Conservation (phyloP, 2,888 invertebrate species). For the Drosophila conformis region DNA sequence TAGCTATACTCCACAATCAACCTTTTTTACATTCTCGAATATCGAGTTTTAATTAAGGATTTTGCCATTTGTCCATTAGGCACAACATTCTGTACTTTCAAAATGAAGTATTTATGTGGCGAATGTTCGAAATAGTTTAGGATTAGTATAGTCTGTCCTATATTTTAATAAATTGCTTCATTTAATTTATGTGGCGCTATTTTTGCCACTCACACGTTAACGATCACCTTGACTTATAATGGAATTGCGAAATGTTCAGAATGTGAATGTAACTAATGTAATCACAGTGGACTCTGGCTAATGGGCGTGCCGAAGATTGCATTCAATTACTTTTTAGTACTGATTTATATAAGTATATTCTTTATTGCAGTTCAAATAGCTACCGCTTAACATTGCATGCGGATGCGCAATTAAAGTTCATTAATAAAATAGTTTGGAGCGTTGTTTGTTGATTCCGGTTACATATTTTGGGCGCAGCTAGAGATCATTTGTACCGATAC, state of each 20-base stretch:
- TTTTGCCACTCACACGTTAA: neutral
- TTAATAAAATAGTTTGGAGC: conserved; percentile 10
- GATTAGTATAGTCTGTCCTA: neutral
- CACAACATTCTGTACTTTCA: too few relatives aligned
- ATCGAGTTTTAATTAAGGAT: too few relatives aligned
- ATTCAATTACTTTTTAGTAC: neutral
- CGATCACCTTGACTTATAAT: neutral
- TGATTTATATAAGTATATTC: neutral
- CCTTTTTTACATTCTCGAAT: too few relatives aligned
- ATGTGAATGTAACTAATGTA: neutral
- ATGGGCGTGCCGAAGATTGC: neutral
- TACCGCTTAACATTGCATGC: conserved; percentile 50
- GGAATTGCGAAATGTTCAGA: neutral
- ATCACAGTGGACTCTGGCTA: neutral
- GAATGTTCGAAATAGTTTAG: neutral
- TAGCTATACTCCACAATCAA: too few relatives aligned
- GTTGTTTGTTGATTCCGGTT: conserved; percentile 21
- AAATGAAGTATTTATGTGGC: too few relatives aligned
- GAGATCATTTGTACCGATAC: conserved; percentile 8
- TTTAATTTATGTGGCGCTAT: neutral
- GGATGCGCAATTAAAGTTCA: conserved; percentile 21
- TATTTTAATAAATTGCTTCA: neutral
- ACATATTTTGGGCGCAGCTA: conserved; percentile 54
- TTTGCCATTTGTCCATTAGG: too few relatives aligned
- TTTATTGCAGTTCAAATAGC: neutral